Percentiles rank a stretch among this genome's conserved stretches.
phyloP scores from a whole-genome alignment of 1,140 invertebrate species.

The Pinna nobilis region DNA sequence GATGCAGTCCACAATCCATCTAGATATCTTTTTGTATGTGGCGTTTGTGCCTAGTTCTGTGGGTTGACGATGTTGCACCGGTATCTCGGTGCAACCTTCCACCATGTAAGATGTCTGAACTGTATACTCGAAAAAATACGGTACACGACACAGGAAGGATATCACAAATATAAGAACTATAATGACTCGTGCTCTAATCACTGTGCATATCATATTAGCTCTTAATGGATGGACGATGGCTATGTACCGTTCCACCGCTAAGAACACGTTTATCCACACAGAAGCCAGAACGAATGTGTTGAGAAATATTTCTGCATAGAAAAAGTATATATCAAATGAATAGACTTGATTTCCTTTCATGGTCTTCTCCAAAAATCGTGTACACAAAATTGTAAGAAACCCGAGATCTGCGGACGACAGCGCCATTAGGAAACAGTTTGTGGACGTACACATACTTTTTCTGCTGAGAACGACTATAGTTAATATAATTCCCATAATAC shows the following conservation, averaged over 20 bases:
- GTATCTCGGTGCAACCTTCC: not conserved
- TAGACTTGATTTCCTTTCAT: constrained; percentile 4
- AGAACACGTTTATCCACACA: constrained; percentile 82
- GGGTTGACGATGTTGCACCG: constrained; percentile 35
- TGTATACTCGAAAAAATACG: constrained; percentile 38
- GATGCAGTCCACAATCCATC: constrained; percentile 79
- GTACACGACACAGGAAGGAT: constrained; percentile 78
- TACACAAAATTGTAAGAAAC: constrained; percentile 78
- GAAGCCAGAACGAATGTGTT: constrained; percentile 72
- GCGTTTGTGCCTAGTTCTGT: constrained; percentile 72
- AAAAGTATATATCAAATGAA: constrained; percentile 35
- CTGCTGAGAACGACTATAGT: constrained; percentile 84
- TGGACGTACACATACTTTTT: constrained; percentile 83
- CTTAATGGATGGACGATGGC: constrained; percentile 81
- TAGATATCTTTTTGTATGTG: constrained; percentile 79
- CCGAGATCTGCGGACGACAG: constrained; percentile 83
- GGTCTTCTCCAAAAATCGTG: constrained; percentile 27
- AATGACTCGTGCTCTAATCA: constrained; percentile 76
- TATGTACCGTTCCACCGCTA: constrained; percentile 85
- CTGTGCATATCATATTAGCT: constrained; percentile 81
- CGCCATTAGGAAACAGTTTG: constrained; percentile 83
- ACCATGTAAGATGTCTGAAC: not conserved
- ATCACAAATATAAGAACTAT: constrained; percentile 79
- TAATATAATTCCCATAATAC: constrained; percentile 82
- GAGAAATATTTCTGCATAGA: constrained; percentile 35